These are phyloP conservation scores for Neelides folsomi DNA, from an alignment of 2,888 invertebrate species.

Conservation along the genomic window DNA sequence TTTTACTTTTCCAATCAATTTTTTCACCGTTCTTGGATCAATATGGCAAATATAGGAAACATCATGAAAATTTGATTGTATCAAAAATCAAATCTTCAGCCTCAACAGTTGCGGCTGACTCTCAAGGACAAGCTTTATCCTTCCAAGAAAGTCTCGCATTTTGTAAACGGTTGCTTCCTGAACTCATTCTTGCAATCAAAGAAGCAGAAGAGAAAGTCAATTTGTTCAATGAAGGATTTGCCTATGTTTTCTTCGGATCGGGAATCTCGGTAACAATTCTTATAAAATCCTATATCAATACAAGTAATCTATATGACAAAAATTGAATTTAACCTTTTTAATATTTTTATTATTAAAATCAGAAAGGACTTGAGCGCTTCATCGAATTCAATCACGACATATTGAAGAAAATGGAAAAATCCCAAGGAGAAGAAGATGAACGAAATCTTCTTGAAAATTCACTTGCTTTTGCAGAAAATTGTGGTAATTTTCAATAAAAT, in stretches of 20 bases:
- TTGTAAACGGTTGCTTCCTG: slow-evolving; percentile 25
- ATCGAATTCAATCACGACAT: slow-evolving; percentile 30
- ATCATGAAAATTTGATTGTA: slow-evolving; percentile 24
- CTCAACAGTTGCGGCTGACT: slow-evolving; percentile 10
- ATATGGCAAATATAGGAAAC: slow-evolving; percentile 27
- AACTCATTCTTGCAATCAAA: slow-evolving; percentile 28
- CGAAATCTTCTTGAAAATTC: slow-evolving; percentile 29
- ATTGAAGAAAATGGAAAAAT: slow-evolving; percentile 22
- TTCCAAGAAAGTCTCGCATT: slow-evolving; percentile 30
- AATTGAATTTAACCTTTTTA: slow-evolving; percentile 1
- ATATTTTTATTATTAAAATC: background rate
- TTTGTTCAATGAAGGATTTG: slow-evolving; percentile 27
- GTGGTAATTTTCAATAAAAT: slow-evolving; percentile 17
- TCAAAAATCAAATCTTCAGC: slow-evolving; percentile 25
- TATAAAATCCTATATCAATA: background rate
- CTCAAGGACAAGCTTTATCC: slow-evolving; percentile 11
- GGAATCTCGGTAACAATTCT: slow-evolving; percentile 23
- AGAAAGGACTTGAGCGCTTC: slow-evolving; percentile 28
- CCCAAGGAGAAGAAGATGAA: slow-evolving; percentile 19
- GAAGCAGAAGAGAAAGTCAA: slow-evolving; percentile 31
- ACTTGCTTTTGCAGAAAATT: slow-evolving; percentile 28
- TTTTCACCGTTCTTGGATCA: slow-evolving; percentile 33
- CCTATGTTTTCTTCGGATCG: slow-evolving; percentile 28
- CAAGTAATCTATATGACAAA: background rate
- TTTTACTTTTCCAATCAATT: slow-evolving; percentile 11